These are phyloP conservation scores for Hyalella azteca DNA, from an alignment of 2,888 invertebrate genomes.

Conservation along the genomic window DNA sequence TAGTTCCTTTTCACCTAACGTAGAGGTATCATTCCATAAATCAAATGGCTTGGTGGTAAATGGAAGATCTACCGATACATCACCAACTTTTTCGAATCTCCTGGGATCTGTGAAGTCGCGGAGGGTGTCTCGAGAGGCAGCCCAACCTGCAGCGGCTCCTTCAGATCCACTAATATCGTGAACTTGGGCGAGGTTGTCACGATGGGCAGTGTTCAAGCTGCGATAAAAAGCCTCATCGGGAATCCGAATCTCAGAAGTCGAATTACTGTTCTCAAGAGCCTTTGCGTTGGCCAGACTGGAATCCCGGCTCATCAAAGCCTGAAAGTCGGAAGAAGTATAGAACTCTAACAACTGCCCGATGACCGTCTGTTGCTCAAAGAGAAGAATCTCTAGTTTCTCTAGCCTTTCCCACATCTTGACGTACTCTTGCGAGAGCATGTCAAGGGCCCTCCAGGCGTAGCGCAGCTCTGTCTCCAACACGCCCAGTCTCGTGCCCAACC, in stretches of 20 bases:
- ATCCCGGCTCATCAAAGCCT: slow-evolving; percentile 49
- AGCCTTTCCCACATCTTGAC: slow-evolving; percentile 92
- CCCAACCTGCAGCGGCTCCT: slow-evolving; percentile 43
- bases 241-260: slow-evolving; percentile 62
- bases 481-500: slow-evolving; percentile 82
- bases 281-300: slow-evolving; percentile 60
- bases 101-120: neutral
- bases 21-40: slow-evolving; percentile 26
- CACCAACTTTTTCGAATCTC: slow-evolving; percentile 39
- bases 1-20: slow-evolving; percentile 73
- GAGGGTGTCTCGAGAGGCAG: neutral
- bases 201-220: slow-evolving; percentile 84
- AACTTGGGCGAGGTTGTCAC: slow-evolving; percentile 67
- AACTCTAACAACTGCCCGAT: slow-evolving; percentile 85
- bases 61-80: slow-evolving; percentile 64
- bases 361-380: slow-evolving; percentile 87
- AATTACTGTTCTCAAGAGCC: slow-evolving; percentile 64
- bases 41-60: neutral
- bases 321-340: slow-evolving; percentile 67
- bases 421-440: slow-evolving; percentile 87
- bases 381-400: slow-evolving; percentile 83
- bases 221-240: slow-evolving; percentile 88
- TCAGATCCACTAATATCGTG: slow-evolving; percentile 54
- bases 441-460: slow-evolving; percentile 90
- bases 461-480: slow-evolving; percentile 88